These are phyloP conservation scores for Ranitomeya variabilis DNA, from an alignment of 2,113 vertebrate genomes.

Conservation along the genomic window DNA sequence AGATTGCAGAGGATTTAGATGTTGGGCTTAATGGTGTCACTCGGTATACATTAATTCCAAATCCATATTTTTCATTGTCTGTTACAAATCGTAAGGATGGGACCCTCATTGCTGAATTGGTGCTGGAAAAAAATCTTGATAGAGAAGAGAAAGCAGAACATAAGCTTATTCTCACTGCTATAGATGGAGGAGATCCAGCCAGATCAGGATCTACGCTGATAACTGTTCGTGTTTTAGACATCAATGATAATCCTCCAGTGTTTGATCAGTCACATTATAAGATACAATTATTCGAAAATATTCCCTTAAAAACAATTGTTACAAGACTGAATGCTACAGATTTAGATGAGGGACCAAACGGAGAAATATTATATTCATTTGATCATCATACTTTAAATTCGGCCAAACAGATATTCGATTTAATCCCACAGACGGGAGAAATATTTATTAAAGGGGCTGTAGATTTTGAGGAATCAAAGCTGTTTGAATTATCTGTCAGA, in stretches of 20 bases:
- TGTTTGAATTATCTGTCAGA: conserved; percentile 65
- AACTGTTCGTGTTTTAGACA: neutral
- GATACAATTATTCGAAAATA: conserved; percentile 64
- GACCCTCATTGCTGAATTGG: neutral
- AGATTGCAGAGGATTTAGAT: neutral
- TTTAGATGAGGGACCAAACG: conserved; percentile 67
- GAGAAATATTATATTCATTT: conserved; percentile 76
- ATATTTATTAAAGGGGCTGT: conserved; percentile 70
- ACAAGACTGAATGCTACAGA: conserved; percentile 67
- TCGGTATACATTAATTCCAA: neutral
- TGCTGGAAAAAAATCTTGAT: neutral
- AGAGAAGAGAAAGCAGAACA: neutral
- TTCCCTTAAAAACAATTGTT: conserved; percentile 62
- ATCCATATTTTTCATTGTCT: neutral
- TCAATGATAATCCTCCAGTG: neutral
- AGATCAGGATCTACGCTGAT: neutral
- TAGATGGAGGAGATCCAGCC: neutral
- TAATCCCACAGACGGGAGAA: conserved; percentile 73
- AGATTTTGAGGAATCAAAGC: conserved; percentile 68
- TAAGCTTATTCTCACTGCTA: neutral
- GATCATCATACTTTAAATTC: conserved; percentile 72
- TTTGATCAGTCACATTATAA: conserved; percentile 21
- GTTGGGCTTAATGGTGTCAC: neutral
- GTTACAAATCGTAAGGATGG: neutral
- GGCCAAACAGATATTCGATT: conserved; percentile 70